Conservation (phyloP, 2,888 invertebrate species). For the Anorthoa munda region DNA sequence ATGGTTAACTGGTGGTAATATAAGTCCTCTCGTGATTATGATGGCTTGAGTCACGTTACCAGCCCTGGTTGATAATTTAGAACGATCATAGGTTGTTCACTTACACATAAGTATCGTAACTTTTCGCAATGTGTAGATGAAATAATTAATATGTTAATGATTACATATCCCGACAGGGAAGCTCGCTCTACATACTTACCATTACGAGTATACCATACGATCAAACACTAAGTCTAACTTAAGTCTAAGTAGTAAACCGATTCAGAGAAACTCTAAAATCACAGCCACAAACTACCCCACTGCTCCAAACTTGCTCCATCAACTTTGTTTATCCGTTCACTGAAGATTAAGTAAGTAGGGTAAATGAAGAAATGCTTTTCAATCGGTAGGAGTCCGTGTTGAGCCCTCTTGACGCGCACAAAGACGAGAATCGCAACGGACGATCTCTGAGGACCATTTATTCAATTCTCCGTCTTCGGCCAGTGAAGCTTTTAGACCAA, state of each 20-base stretch:
- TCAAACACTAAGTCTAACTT: background rate
- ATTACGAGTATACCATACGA: background rate
- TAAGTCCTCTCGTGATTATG: no score
- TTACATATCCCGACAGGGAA: background rate
- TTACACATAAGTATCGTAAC: no score
- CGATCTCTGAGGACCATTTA: slow-evolving; percentile 51
- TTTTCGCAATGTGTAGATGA: no score
- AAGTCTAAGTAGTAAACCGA: background rate
- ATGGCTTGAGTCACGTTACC: no score
- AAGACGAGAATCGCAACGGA: slow-evolving; percentile 46
- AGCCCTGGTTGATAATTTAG: no score
- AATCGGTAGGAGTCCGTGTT: slow-evolving; percentile 43
- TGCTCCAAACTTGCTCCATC: slow-evolving; percentile 20
- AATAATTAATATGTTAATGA: no score
- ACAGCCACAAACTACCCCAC: slow-evolving; percentile 26
- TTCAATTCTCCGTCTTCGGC: slow-evolving; percentile 40
- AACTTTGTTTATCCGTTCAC: slow-evolving; percentile 40
- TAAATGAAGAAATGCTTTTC: slow-evolving; percentile 47
- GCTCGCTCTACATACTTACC: background rate
- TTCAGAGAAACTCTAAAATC: slow-evolving; percentile 28
- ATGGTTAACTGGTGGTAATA: no score
- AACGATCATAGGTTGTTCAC: no score
- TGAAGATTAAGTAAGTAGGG: slow-evolving; percentile 22
- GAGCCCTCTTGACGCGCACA: slow-evolving; percentile 48
- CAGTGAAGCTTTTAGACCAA: slow-evolving; percentile 23